A percentile compares a stretch with the other conserved stretches of the same genome.
phyloP scores from a whole-genome alignment of 2,113 vertebrate genomes.

The Psilopsiagon aymara region DNA sequence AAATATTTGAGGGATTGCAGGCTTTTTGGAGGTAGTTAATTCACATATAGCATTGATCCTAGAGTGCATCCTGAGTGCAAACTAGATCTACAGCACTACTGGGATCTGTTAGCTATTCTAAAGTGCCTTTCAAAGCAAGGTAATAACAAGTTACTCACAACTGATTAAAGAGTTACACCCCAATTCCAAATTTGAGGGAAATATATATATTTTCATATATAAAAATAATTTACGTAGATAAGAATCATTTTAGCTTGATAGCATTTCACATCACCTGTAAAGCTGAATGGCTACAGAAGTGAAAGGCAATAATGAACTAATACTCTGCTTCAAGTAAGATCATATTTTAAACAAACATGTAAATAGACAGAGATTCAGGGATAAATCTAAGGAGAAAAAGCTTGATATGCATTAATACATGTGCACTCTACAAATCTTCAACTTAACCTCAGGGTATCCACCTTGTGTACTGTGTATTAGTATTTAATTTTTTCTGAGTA shows the following conservation, averaged over 20 bases:
- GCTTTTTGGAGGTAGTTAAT: slow-evolving; percentile 1
- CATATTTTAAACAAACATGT: slow-evolving; percentile 58
- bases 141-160: slow-evolving; percentile 9
- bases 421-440: neutral
- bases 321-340: slow-evolving; percentile 22
- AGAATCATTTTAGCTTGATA: slow-evolving; percentile 31
- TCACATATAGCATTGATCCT: neutral
- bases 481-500: neutral
- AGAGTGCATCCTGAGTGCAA: neutral
- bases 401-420: neutral
- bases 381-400: neutral
- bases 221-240: slow-evolving; percentile 21
- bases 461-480: neutral
- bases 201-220: neutral
- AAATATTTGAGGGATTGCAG: neutral
- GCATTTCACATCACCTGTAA: slow-evolving; percentile 8
- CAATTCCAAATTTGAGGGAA: slow-evolving; percentile 4
- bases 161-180: slow-evolving; percentile 13
- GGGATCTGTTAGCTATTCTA: neutral
- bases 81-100: neutral
- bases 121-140: neutral
- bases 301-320: slow-evolving; percentile 14
- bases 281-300: slow-evolving; percentile 5
- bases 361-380: neutral
- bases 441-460: neutral